Evolutionary conservation across 2,888 invertebrate genomes (phyloP), one percentile per base, ranked within the genome.

Genomic region (Standfussiana lucernea): DNA sequence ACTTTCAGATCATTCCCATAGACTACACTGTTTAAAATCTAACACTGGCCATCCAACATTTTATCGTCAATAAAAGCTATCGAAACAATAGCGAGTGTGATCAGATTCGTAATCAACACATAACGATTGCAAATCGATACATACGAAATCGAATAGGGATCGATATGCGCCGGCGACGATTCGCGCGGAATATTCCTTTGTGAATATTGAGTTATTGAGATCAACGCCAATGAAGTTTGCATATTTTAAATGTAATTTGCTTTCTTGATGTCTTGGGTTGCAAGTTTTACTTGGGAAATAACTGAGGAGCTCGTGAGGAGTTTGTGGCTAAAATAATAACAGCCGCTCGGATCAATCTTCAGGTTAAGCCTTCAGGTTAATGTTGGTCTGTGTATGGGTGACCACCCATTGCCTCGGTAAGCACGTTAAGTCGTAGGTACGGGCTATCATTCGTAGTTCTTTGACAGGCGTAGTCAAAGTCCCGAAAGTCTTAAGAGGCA

Each of bases 51-150:
- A 82, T 86, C 80, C 47, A 85, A 80, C 74, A 72, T 86, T 84
- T 87, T 86, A 83, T 71, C 64, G 77, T 37, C 80, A 83, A 86
- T 90, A 86, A 89, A 87, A 70, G 75, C 82, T 80, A 89, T 87
- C 88, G 88, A 87, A 91, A 91, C 92, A 93, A 92, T 91, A 88
- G 88, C 77, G 80, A 86, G 83, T 91, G 92, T 92, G 92, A 90
- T 92, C 90, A 80, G 92, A 87, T 89, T 92, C 75, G 80, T 89
- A 92, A 93, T 91, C 89, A 89, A 86, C 88, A 80, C 82, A 86
- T 80, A 69, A 82, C 79, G 85, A 89, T 91, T 85, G 87, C 87
- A 90, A 91, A 87, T 85, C 86, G 86, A 89, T 90, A 86, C 86
- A 90, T 88, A 82, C 84, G 75, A 67, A 78, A 86, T 88, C 79